These are phyloP conservation scores for Psilanteris sp. DNA, from an alignment of 1,140 invertebrate species.

Conservation along the genomic window DNA sequence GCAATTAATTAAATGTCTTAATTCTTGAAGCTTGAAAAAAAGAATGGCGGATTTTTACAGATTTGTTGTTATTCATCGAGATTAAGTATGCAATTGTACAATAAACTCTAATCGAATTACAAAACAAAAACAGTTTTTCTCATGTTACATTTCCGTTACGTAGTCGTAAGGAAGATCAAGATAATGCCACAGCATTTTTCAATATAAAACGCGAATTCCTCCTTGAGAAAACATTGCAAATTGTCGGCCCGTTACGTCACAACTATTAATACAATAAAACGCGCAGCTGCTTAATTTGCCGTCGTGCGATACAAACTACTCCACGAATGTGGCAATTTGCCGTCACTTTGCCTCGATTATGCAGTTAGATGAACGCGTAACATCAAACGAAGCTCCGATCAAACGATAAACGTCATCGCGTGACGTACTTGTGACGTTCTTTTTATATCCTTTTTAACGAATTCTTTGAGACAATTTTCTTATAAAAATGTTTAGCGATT, in stretches of 20 bases:
- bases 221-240: conserved; percentile 51
- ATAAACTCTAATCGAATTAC: conserved; percentile 41
- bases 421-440: conserved; percentile 23
- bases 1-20: no score
- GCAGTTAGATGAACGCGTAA: conserved; percentile 2
- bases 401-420: conserved; percentile 31
- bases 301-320: conserved; percentile 26
- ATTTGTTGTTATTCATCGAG: neutral
- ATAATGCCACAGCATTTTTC: conserved; percentile 38
- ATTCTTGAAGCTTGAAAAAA: no score
- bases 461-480: no score
- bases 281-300: conserved; percentile 64
- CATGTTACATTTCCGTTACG: conserved; percentile 36
- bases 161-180: conserved; percentile 15
- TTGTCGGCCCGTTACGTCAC: conserved; percentile 47
- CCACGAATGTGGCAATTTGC: conserved; percentile 42
- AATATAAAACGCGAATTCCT: conserved; percentile 45
- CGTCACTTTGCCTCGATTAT: conserved; percentile 43
- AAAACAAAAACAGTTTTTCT: conserved; percentile 37
- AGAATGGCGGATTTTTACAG: no score
- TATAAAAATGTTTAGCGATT: no score
- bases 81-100: conserved; percentile 22
- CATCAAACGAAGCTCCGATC: conserved; percentile 5
- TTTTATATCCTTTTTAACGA: conserved; percentile 1
- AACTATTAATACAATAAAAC: conserved; percentile 56